These are phyloP conservation scores for Poeciliopsis paucimaculata DNA, from an alignment of 2,797 vertebrate species.

Conservation along the genomic window DNA sequence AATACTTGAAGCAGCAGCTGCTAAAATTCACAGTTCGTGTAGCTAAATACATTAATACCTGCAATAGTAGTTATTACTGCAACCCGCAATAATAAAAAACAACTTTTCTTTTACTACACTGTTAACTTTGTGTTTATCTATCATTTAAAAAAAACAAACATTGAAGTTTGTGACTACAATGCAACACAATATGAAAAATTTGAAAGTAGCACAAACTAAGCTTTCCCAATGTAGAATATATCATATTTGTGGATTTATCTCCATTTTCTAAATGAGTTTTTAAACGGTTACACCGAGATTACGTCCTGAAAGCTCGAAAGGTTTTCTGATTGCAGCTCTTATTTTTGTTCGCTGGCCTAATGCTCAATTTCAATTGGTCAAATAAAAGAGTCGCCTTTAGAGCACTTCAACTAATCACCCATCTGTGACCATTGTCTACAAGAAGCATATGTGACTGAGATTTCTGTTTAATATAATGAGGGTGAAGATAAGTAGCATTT, in stretches of 20 bases:
- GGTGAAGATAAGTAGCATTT: constrained; percentile 73
- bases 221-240: background rate
- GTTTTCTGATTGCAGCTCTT: constrained; percentile 67
- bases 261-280: constrained; percentile 22
- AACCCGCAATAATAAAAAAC: background rate
- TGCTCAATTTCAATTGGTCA: constrained; percentile 52
- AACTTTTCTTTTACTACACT: background rate
- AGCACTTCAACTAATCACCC: constrained; percentile 75
- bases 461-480: constrained; percentile 75
- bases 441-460: constrained; percentile 65
- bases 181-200: background rate
- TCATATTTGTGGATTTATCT: constrained; percentile 28
- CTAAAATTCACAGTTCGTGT: background rate
- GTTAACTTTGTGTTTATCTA: background rate
- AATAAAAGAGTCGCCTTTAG: constrained; percentile 67
- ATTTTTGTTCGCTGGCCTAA: constrained; percentile 49
- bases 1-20: background rate
- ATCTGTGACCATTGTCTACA: constrained; percentile 77
- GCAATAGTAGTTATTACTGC: no score
- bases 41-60: background rate
- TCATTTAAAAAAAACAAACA: background rate
- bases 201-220: background rate
- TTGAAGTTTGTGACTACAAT: background rate
- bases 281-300: constrained; percentile 17
- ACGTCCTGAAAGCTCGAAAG: constrained; percentile 47